Evolutionary conservation across 2,113 vertebrate species (phyloP).

Genomic region (Gobiocypris rarus): DNA sequence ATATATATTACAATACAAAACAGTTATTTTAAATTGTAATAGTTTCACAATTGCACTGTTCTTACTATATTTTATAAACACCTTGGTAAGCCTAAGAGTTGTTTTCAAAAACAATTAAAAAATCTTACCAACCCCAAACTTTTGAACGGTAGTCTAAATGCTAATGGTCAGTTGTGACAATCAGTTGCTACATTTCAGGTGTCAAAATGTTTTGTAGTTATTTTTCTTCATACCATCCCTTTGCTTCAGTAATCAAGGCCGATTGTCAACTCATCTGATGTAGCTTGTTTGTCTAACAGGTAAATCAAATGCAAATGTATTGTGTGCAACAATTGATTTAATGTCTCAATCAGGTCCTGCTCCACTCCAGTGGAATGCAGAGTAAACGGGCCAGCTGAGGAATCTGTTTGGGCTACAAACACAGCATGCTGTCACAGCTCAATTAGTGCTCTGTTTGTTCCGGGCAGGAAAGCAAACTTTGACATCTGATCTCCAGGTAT

Average conservation of each 20-base stretch:
- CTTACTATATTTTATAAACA: not conserved
- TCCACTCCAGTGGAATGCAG: conserved; percentile 41
- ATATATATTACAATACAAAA: not conserved
- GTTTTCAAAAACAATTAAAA: not conserved
- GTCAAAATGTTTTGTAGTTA: not conserved
- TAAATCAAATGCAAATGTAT: not conserved
- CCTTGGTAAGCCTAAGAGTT: not conserved
- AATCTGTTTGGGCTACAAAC: conserved; percentile 58
- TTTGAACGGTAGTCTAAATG: not conserved
- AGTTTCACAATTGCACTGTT: not conserved
- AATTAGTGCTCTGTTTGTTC: conserved; percentile 60
- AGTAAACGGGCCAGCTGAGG: conserved; percentile 19
- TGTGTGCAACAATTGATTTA: conserved; percentile 39
- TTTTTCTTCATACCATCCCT: not conserved
- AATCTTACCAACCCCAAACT: not conserved
- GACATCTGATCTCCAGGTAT: conserved; percentile 53
- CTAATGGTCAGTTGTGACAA: not conserved
- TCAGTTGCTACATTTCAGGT: not conserved
- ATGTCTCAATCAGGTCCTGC: conserved; percentile 28
- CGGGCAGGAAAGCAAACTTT: conserved; percentile 52
- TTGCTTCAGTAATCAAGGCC: not conserved
- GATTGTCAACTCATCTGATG: not conserved
- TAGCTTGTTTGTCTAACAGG: conserved; percentile 14
- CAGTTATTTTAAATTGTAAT: not conserved
- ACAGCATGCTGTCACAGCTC: conserved; percentile 51